These are phyloP conservation scores for Orientallactaga bullata DNA, from an alignment of 2,113 vertebrate species.

Conservation along the genomic window DNA sequence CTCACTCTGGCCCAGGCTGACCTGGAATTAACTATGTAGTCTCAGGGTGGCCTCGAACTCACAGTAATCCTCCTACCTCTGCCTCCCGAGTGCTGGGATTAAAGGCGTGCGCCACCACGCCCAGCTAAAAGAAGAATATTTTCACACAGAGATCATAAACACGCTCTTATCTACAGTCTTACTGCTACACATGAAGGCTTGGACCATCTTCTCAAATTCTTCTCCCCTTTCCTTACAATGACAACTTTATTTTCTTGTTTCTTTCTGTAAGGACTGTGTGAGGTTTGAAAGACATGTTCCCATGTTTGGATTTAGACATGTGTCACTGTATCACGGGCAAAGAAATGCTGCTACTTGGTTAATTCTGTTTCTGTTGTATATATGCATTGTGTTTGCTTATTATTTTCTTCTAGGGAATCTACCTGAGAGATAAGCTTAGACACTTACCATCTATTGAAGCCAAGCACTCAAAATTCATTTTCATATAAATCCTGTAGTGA, in stretches of 20 bases:
- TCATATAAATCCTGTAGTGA: not conserved
- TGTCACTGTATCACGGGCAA: not conserved
- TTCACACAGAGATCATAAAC: not conserved
- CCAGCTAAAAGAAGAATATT: not conserved
- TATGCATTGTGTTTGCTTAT: not conserved
- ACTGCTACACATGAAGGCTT: not conserved
- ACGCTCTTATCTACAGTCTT: not conserved
- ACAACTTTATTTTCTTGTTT: not conserved
- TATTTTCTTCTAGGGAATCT: not conserved
- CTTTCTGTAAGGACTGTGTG: not conserved
- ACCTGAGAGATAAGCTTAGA: not conserved
- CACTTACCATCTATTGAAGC: not conserved
- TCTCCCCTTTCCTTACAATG: not conserved
- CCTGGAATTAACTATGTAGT: no score
- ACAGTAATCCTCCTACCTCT: no score
- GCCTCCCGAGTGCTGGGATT: no score
- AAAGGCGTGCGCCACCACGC: no score
- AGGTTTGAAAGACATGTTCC: not conserved
- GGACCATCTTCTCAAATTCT: no score
- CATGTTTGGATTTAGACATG: not conserved
- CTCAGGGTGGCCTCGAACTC: no score
- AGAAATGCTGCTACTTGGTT: not conserved
- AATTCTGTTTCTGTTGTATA: not conserved
- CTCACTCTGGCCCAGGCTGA: no score
- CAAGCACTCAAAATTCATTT: constrained; percentile 7